These are phyloP conservation scores for Arctia plantaginis DNA, from an alignment of 2,888 invertebrate genomes.

Conservation along the genomic window DNA sequence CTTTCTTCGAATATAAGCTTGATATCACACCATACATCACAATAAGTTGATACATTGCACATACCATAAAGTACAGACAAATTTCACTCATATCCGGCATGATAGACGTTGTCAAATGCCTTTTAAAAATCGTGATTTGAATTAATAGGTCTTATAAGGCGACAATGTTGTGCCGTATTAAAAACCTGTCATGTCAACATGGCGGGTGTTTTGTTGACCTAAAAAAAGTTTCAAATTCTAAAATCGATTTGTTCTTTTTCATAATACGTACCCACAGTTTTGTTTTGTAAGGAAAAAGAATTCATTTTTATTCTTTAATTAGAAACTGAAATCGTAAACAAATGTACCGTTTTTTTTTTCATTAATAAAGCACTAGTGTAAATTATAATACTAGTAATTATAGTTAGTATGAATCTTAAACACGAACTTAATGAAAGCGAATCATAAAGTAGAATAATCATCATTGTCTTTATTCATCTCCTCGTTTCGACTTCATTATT, in stretches of 20 bases:
- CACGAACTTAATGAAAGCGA: too few relatives aligned
- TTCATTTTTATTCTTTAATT: too few relatives aligned
- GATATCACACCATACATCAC: not conserved
- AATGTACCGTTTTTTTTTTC: too few relatives aligned
- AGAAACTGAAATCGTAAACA: too few relatives aligned
- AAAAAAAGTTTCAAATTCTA: not conserved
- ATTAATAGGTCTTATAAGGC: not conserved
- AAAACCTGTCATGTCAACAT: not conserved
- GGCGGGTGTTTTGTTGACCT: not conserved
- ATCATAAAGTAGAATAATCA: too few relatives aligned
- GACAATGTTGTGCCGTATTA: not conserved
- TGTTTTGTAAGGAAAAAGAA: too few relatives aligned
- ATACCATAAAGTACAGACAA: not conserved
- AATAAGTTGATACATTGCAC: conserved; percentile 9
- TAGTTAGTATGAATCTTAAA: too few relatives aligned
- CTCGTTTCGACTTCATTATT: too few relatives aligned
- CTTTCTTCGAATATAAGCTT: not conserved
- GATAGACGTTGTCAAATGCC: conserved; percentile 15
- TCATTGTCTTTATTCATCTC: too few relatives aligned
- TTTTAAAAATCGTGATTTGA: conserved; percentile 11
- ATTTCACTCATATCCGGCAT: conserved; percentile 17
- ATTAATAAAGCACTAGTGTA: too few relatives aligned
- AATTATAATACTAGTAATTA: too few relatives aligned
- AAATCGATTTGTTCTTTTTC: not conserved
- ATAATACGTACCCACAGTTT: too few relatives aligned